These are phyloP conservation scores for Creontiades dilutus DNA, from an alignment of 2,888 invertebrate species.

Conservation along the genomic window DNA sequence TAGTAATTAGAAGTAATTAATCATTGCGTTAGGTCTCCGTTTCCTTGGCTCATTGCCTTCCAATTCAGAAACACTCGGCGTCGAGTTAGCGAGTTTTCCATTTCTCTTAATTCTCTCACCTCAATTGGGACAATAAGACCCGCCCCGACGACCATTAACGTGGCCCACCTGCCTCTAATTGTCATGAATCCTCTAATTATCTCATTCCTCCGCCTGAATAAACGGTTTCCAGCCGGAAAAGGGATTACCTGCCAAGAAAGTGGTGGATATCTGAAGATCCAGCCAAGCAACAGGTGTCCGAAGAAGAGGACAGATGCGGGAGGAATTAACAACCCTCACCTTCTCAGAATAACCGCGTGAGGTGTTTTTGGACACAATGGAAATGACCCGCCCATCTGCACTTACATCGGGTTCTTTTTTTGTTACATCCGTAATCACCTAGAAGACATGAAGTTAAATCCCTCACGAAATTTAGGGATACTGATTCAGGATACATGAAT, in stretches of 20 bases:
- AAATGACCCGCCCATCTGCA: too few relatives aligned
- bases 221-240: neutral
- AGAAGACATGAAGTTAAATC: too few relatives aligned
- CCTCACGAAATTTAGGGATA: too few relatives aligned
- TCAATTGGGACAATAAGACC: neutral
- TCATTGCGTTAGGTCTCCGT: too few relatives aligned
- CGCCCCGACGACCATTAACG: neutral
- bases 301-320: neutral
- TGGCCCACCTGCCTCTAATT: neutral
- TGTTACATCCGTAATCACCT: too few relatives aligned
- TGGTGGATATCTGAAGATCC: neutral
- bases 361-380: too few relatives aligned
- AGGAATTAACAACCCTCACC: neutral
- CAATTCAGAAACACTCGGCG: too few relatives aligned
- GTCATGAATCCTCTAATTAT: slow-evolving; percentile 3
- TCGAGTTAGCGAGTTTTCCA: too few relatives aligned
- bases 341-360: neutral
- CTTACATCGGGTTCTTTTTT: too few relatives aligned
- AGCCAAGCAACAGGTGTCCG: neutral
- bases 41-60: too few relatives aligned
- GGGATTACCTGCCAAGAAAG: slow-evolving; percentile 5
- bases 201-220: slow-evolving; percentile 6
- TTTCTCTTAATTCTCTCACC: neutral
- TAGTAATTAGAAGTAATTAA: too few relatives aligned
- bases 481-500: too few relatives aligned